Evolutionary conservation across 2,113 vertebrate genomes (phyloP).

Genomic region (Colaptes auratus): DNA sequence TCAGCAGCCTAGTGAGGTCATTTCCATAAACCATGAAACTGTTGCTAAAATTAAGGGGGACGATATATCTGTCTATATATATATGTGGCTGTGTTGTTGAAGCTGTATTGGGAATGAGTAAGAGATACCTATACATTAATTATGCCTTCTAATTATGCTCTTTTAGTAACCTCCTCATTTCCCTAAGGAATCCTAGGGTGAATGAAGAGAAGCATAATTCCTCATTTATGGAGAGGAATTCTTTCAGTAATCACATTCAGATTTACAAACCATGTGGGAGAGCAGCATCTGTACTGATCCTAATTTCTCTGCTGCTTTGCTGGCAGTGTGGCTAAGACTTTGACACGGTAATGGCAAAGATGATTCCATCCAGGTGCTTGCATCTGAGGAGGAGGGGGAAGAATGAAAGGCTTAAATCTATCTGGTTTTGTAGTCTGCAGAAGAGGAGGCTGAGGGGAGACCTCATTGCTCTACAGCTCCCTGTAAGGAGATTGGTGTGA

Average conservation of each 20-base stretch:
- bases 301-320: background rate
- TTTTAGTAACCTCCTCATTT: constrained; percentile 3
- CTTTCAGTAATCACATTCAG: background rate
- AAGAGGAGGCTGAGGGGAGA: too few relatives aligned
- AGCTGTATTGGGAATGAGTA: background rate
- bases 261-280: background rate
- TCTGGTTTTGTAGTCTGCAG: background rate
- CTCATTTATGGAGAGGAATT: background rate
- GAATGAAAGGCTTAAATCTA: background rate
- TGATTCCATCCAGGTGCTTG: background rate
- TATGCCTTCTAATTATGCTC: background rate
- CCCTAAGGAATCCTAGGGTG: background rate
- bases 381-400: background rate
- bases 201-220: constrained; percentile 19
- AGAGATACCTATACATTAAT: background rate
- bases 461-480: too few relatives aligned
- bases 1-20: background rate
- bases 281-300: background rate
- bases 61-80: background rate
- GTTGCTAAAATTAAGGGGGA: background rate
- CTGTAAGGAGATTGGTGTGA: too few relatives aligned
- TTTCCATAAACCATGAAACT: background rate
- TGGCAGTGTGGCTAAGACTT: background rate
- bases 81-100: background rate
- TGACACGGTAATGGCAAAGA: background rate